A percentile compares a stretch with the other conserved stretches of the same genome.
Conservation (phyloP, 2,797 vertebrate genomes). For the Sebastes elongatus region DNA sequence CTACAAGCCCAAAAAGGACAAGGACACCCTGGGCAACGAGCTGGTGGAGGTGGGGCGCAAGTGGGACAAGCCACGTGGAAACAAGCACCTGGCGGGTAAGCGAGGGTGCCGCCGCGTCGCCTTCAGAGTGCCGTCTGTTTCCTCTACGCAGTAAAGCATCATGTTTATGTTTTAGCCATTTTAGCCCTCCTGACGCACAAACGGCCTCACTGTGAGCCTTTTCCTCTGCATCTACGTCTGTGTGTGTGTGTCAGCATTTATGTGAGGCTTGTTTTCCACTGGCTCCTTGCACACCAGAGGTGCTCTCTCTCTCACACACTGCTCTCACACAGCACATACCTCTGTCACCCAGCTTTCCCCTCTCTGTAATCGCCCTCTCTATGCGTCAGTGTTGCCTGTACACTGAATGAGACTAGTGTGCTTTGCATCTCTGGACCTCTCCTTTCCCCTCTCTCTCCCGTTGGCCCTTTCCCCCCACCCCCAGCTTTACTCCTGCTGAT, state of each 20-base stretch:
- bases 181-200: conserved; percentile 65
- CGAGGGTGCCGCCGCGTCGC: conserved; percentile 11
- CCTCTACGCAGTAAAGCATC: conserved; percentile 53
- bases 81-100: conserved; percentile 81
- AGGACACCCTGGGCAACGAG: conserved; percentile 78
- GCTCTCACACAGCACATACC: conserved; percentile 73
- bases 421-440: conserved; percentile 57
- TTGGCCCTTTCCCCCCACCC: conserved; percentile 10
- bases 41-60: conserved; percentile 75
- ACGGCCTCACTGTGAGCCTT: conserved; percentile 70
- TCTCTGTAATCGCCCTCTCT: conserved; percentile 80
- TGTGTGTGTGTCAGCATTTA: conserved; percentile 63
- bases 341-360: conserved; percentile 74
- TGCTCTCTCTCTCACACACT: conserved; percentile 51
- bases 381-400: conserved; percentile 79
- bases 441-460: conserved; percentile 41
- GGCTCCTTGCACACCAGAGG: conserved; percentile 81
- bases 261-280: conserved; percentile 79
- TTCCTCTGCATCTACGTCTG: conserved; percentile 18
- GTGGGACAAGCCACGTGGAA: conserved; percentile 75
- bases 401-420: conserved; percentile 82
- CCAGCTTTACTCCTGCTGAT: conserved; percentile 12
- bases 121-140: conserved; percentile 55
- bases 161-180: conserved; percentile 69
- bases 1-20: conserved; percentile 73